Evolutionary conservation across 2,113 vertebrate genomes (phyloP).

Genomic region (Poeciliopsis turrubarensis): DNA sequence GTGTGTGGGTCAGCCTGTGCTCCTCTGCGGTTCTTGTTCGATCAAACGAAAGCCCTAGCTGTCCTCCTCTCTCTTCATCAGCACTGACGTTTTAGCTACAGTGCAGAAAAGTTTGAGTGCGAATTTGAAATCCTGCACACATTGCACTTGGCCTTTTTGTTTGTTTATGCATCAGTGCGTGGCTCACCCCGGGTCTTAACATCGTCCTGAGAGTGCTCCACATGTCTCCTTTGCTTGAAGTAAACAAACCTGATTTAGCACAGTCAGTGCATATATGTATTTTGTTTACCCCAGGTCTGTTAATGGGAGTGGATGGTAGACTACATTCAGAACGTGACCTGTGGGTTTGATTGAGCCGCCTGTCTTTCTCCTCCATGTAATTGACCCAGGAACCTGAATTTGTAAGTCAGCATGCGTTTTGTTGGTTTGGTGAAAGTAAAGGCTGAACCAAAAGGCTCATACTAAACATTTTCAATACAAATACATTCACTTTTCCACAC

Average conservation of each 20-base stretch:
- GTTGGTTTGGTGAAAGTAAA: too few species aligned
- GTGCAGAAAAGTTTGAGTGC: not conserved
- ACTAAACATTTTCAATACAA: too few species aligned
- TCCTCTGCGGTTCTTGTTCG: not conserved
- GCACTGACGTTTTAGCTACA: not conserved
- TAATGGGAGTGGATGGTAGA: too few species aligned
- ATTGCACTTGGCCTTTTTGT: not conserved
- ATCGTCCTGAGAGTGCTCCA: not conserved
- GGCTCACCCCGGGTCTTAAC: not conserved
- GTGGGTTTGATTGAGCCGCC: too few species aligned
- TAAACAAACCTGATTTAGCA: not conserved
- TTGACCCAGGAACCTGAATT: too few species aligned
- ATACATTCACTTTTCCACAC: too few species aligned
- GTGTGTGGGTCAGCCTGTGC: slow-evolving; percentile 2
- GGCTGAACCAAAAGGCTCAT: too few species aligned
- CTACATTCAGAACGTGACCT: too few species aligned
- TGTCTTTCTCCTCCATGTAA: too few species aligned
- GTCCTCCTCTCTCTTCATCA: not conserved
- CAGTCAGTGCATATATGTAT: not conserved
- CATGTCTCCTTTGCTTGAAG: not conserved
- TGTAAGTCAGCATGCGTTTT: too few species aligned
- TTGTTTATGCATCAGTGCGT: slow-evolving; percentile 8
- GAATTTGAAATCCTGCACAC: not conserved
- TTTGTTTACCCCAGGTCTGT: too few species aligned
- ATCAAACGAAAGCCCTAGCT: not conserved